Percentiles rank a stretch among this genome's conserved stretches.
phyloP scores from a whole-genome alignment of 2,113 vertebrate species.

The Typhlomys cinereus region DNA sequence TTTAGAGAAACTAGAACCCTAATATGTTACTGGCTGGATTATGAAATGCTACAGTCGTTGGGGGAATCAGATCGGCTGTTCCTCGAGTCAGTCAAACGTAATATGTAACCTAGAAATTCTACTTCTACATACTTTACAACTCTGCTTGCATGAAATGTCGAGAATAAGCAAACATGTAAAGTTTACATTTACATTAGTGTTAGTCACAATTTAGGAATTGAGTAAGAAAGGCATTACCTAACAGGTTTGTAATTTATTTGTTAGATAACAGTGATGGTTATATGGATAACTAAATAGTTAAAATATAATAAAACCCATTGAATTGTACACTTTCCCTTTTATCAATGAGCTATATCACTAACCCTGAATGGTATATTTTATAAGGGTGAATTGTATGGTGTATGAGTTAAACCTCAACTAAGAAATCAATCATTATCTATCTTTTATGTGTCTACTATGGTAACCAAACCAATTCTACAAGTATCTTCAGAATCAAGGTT shows the following conservation, averaged over 20 bases:
- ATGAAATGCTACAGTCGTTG: background rate
- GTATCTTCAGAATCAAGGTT: background rate
- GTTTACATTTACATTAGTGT: background rate
- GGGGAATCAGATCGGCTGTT: background rate
- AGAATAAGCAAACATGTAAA: background rate
- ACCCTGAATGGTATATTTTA: background rate
- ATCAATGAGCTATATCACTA: background rate
- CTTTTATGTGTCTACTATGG: background rate
- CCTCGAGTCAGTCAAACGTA: background rate
- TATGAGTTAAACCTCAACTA: background rate
- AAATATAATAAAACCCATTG: background rate
- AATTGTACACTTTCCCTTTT: background rate
- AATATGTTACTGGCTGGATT: background rate
- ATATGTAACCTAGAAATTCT: background rate
- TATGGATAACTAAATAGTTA: background rate
- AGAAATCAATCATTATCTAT: background rate
- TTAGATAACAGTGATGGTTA: background rate
- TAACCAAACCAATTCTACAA: conserved; percentile 48
- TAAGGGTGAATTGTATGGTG: background rate
- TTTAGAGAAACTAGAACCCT: background rate
- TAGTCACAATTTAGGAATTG: background rate
- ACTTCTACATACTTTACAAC: background rate
- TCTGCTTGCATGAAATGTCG: background rate
- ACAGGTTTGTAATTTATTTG: background rate
- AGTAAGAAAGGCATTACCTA: background rate